phyloP scores from a whole-genome alignment of 2,888 invertebrate species.

The Brachylomia viminalis region DNA sequence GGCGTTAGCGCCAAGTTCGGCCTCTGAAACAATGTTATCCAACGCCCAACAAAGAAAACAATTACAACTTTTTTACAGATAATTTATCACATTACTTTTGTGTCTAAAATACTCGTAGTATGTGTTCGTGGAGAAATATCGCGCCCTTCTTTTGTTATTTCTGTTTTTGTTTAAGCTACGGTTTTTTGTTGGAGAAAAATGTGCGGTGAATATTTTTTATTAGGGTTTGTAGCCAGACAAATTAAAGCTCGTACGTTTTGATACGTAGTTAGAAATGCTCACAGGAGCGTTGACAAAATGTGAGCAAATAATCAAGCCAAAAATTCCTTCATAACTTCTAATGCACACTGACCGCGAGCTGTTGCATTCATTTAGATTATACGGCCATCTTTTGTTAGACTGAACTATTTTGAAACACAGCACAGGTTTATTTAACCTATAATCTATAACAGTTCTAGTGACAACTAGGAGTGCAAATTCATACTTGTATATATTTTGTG shows the following conservation, averaged over 20 bases:
- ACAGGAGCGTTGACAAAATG: neutral
- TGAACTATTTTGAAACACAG: too few relatives aligned
- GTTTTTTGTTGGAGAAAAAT: slow-evolving; percentile 24
- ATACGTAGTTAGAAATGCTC: neutral
- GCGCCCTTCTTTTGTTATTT: slow-evolving; percentile 61
- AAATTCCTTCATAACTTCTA: neutral
- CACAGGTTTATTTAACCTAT: too few relatives aligned
- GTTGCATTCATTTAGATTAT: too few relatives aligned
- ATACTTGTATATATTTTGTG: too few relatives aligned
- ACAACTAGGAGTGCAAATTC: too few relatives aligned
- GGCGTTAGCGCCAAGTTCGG: slow-evolving; percentile 77
- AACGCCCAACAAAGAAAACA: slow-evolving; percentile 75
- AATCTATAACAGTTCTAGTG: too few relatives aligned
- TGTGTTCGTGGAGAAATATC: slow-evolving; percentile 62
- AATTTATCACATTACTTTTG: slow-evolving; percentile 74
- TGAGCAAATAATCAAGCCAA: neutral
- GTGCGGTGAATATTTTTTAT: slow-evolving; percentile 34
- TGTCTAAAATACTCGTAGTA: slow-evolving; percentile 68
- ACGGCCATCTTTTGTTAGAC: too few relatives aligned
- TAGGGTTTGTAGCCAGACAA: neutral
- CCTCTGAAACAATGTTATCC: slow-evolving; percentile 77
- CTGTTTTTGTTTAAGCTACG: slow-evolving; percentile 43
- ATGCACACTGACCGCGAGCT: too few relatives aligned
- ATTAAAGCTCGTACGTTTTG: neutral
- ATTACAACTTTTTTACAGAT: slow-evolving; percentile 80